Percentiles rank a stretch among this genome's conserved stretches.
phyloP scores from a whole-genome alignment of 2,797 vertebrate genomes.

The Gambelia wislizenii region DNA sequence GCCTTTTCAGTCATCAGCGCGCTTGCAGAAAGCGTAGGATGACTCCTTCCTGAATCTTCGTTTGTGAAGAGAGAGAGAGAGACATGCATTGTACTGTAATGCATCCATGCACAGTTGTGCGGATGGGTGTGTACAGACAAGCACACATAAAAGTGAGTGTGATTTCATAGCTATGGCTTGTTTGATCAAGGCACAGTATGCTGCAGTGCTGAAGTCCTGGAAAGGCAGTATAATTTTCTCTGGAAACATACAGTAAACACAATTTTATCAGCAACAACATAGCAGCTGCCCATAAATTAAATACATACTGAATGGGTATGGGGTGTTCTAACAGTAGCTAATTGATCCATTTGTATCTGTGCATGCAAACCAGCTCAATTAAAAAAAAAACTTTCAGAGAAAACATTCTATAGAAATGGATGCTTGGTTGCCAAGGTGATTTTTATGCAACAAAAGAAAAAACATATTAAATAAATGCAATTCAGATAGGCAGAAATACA shows the following conservation, averaged over 20 bases:
- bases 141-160: neutral
- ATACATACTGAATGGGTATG: fast-evolving
- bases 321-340: neutral
- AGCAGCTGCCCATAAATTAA: neutral
- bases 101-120: neutral
- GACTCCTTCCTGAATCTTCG: no score
- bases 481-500: slow-evolving; percentile 34
- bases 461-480: slow-evolving; percentile 1
- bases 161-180: neutral
- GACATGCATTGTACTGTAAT: neutral
- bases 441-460: neutral
- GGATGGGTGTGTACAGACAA: neutral
- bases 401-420: neutral
- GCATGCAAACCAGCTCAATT: neutral
- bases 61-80: no score
- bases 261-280: neutral
- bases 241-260: neutral
- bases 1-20: no score
- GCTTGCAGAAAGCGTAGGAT: no score
- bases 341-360: neutral
- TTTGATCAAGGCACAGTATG: neutral
- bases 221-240: neutral
- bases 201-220: neutral
- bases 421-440: slow-evolving; percentile 50
- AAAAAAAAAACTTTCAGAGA: neutral